phyloP scores from a whole-genome alignment of 1,140 invertebrate species.

The Macrostomum lignano region DNA sequence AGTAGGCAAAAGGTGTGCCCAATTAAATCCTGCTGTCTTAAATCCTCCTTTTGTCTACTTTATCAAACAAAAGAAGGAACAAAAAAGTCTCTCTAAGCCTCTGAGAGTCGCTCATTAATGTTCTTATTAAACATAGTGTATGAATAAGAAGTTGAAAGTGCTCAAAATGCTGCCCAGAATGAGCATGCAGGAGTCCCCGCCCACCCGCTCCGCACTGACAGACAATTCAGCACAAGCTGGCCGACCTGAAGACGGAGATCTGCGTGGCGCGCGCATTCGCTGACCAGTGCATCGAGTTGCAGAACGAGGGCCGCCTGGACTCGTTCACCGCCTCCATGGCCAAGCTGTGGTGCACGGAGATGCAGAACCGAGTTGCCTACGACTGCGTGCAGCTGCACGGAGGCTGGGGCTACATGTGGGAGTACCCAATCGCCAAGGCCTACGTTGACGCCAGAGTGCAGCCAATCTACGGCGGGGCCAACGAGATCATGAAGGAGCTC shows the following conservation, averaged over 20 bases:
- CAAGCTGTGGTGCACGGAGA: conserved; percentile 29
- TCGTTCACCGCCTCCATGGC: conserved; percentile 28
- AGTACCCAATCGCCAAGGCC: conserved; percentile 27
- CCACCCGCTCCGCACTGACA: no score
- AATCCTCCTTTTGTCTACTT: no score
- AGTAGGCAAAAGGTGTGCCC: no score
- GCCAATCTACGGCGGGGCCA: conserved; percentile 31
- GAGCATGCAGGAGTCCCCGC: no score
- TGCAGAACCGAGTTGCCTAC: conserved; percentile 26
- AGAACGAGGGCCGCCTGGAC: conserved; percentile 20
- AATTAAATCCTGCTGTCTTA: no score
- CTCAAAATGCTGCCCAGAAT: no score
- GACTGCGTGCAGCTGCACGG: conserved; percentile 30
- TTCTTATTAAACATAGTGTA: no score
- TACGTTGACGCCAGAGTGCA: conserved; percentile 29
- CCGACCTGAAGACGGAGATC: conserved; percentile 30
- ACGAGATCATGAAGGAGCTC: conserved; percentile 32
- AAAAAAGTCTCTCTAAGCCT: no score
- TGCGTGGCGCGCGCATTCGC: conserved; percentile 26
- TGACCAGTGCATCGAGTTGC: conserved; percentile 27
- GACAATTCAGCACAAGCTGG: conserved; percentile 30
- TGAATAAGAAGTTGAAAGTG: no score
- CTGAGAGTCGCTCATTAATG: no score
- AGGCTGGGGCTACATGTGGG: conserved; percentile 32
- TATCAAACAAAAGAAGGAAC: no score